Evolutionary conservation across 2,888 invertebrate genomes (phyloP).

Genomic region (Nycteola revayana): DNA sequence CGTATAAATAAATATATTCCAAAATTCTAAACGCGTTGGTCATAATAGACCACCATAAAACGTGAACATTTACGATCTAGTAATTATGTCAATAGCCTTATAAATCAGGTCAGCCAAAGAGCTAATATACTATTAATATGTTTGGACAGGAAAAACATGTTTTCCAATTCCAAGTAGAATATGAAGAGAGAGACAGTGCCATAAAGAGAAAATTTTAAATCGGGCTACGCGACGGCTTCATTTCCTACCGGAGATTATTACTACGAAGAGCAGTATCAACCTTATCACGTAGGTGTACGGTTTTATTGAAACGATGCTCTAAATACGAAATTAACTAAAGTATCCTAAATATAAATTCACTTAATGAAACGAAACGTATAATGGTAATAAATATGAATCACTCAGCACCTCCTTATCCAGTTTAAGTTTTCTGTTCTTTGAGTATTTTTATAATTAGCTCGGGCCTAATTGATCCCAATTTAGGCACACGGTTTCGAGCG

Average conservation of each 20-base stretch:
- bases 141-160: constrained; percentile 3
- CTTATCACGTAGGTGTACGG: not conserved
- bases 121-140: constrained; percentile 2
- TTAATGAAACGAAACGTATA: constrained; percentile 13
- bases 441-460: constrained; percentile 48
- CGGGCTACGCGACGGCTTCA: constrained; percentile 27
- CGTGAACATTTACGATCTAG: not conserved
- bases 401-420: constrained; percentile 39
- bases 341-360: not conserved
- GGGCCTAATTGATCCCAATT: constrained; percentile 51
- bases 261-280: constrained; percentile 12
- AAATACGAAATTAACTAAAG: not conserved
- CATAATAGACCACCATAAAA: too few relatives aligned
- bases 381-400: constrained; percentile 42
- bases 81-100: constrained; percentile 8
- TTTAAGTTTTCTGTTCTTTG: constrained; percentile 35
- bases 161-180: constrained; percentile 8
- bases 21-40: not conserved
- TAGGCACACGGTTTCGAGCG: constrained; percentile 37
- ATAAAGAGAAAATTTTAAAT: constrained; percentile 30
- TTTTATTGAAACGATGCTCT: too few relatives aligned
- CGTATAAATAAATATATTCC: constrained; percentile 3
- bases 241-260: constrained; percentile 42
- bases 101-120: constrained; percentile 3
- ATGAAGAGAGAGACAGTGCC: constrained; percentile 3